Conservation (phyloP, 2,113 vertebrate species). For the Petromus typicus region DNA sequence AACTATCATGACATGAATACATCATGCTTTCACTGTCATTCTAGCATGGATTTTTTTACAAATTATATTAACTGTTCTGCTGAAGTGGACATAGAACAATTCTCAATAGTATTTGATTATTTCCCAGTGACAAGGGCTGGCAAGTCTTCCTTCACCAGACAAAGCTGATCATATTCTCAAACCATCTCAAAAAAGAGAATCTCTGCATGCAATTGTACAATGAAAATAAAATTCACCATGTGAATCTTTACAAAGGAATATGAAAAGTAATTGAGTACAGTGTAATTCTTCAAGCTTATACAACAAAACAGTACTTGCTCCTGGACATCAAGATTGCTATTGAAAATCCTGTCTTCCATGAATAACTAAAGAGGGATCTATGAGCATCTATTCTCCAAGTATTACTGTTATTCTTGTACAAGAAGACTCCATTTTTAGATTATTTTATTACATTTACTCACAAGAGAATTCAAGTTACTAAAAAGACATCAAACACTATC, state of each 20-base stretch:
- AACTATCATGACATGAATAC: background rate
- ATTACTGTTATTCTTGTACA: background rate
- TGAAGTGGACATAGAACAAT: too few species aligned
- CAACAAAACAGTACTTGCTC: background rate
- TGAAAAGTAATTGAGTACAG: background rate
- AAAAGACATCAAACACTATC: background rate
- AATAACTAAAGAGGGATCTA: background rate
- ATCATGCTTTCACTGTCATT: background rate
- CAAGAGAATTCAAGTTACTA: background rate
- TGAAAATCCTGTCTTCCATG: background rate
- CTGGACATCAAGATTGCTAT: background rate
- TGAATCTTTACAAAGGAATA: background rate
- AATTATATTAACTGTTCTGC: background rate
- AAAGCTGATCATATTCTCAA: background rate
- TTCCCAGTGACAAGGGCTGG: background rate
- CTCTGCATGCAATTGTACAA: background rate
- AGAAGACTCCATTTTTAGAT: background rate
- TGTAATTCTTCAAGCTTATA: background rate
- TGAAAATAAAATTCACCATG: background rate
- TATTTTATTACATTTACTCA: background rate
- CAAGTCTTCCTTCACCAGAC: background rate
- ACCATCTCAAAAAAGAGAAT: background rate
- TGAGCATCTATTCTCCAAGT: background rate
- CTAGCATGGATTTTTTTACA: background rate
- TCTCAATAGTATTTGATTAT: background rate